Conservation (phyloP, 2,113 vertebrate species). For the Alethe castanea region DNA sequence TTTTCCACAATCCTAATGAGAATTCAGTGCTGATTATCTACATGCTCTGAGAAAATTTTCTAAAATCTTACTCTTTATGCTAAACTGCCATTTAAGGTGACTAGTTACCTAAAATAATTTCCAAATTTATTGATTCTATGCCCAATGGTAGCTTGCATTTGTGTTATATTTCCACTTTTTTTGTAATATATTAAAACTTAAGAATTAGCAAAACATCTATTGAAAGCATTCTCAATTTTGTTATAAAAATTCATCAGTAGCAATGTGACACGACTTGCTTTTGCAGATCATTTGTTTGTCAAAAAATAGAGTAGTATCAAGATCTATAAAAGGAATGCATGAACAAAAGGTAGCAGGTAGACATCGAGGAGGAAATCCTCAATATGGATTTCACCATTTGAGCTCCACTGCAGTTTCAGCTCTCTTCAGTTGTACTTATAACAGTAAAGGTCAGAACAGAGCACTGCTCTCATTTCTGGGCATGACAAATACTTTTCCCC, state of each 20-base stretch:
- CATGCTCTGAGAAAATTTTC: neutral
- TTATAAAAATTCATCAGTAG: neutral
- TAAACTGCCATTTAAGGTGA: neutral
- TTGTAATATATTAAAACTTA: neutral
- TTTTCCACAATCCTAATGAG: neutral
- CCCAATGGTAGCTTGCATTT: neutral
- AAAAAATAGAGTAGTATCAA: neutral
- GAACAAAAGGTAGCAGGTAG: neutral
- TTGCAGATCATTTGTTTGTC: neutral
- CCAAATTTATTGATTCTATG: neutral
- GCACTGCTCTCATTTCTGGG: neutral
- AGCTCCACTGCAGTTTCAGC: neutral
- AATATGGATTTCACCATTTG: neutral
- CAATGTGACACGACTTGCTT: neutral
- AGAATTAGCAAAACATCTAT: neutral
- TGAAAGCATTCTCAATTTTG: neutral
- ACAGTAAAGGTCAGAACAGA: neutral
- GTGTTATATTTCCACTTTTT: neutral
- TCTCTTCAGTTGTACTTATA: neutral
- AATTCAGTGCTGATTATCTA: neutral
- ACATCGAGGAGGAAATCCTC: neutral
- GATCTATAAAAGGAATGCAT: neutral
- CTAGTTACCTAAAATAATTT: neutral
- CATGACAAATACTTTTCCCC: neutral
- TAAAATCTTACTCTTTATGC: neutral